Evolutionary conservation across 1,140 invertebrate species (phyloP).

Genomic region (Centruroides sculpturatus): DNA sequence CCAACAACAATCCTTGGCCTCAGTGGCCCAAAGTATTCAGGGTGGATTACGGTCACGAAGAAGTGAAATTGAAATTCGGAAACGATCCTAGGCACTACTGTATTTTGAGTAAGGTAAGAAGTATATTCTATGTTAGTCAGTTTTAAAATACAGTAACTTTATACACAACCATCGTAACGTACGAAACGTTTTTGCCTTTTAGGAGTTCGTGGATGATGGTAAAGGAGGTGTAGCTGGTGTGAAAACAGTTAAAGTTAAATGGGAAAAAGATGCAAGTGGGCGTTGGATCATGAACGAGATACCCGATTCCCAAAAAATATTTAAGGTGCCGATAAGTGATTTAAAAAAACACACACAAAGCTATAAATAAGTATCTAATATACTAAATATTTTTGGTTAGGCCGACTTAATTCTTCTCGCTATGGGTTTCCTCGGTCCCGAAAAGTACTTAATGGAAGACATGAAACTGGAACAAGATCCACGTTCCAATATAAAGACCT

Average conservation of each 20-base stretch:
- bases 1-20: slow-evolving; percentile 90
- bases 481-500: slow-evolving; percentile 82
- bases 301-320: slow-evolving; percentile 52
- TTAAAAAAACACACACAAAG: not conserved
- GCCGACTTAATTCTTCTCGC: slow-evolving; percentile 88
- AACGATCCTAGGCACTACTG: slow-evolving; percentile 86
- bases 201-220: slow-evolving; percentile 86
- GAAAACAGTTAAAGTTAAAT: slow-evolving; percentile 75
- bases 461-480: slow-evolving; percentile 71
- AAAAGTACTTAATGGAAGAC: slow-evolving; percentile 72
- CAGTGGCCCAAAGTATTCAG: slow-evolving; percentile 93
- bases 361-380: not conserved
- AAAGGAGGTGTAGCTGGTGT: slow-evolving; percentile 80
- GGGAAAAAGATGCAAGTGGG: slow-evolving; percentile 74
- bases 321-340: slow-evolving; percentile 22
- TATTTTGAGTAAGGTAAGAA: slow-evolving; percentile 65
- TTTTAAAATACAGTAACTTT: not conserved
- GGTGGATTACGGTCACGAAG: slow-evolving; percentile 97
- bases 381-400: slow-evolving; percentile 44
- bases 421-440: slow-evolving; percentile 97
- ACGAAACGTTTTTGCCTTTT: not conserved
- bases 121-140: too few species aligned
- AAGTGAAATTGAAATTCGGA: slow-evolving; percentile 80
- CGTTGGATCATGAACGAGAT: slow-evolving; percentile 90
- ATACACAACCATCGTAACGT: not conserved